Base-by-base conservation (phyloP, 1,140 invertebrate species). In the Holotrichia oblita region DNA sequence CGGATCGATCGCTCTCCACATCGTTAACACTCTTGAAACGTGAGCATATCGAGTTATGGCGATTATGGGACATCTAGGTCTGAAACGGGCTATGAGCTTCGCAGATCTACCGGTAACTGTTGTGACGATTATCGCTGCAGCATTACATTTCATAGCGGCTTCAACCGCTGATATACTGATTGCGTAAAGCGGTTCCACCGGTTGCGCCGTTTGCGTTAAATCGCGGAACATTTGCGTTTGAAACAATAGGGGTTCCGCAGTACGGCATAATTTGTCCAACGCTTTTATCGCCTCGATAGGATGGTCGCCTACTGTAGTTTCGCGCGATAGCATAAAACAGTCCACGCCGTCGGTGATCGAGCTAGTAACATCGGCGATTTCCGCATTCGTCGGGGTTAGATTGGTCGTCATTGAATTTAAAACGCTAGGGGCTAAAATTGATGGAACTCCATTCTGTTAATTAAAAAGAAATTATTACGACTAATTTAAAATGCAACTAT, bases 181-280 rank as follows among this genome's bases (percentile, higher is more conserved):
- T 20, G 94, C 93, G 81, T 96, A 89, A 59, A 86, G 81, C 8
- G 84, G 80, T 76, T 86, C 85, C 40, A 81, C 81, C 9, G 85
- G 84, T 7, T 77, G 78, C 24, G 77, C 27, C 10, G 81, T 80
- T 89, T 90, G 85, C 72, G 87, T 82, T 20, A 97, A 87, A 82
- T 96, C 93, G 55, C 90, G 89, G 84, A 94, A 95, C 40, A 94
- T 85, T 83, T 94, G 92, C 79, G 89, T 90, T 79, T 95, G 93
- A 90, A 94, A 96, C 27, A 96, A 85, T 22, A 94, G 95, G 14
- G 93, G 90, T 87, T 98, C 96, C 0, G 96, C 95, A 88, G 97
- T 95, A 81, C 92, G 89, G 81, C 93, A 94, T 76, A 95, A 91
- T 40, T 88, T 89, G 42, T 91, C 89, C 88, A 95, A 90, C 22